Base-by-base conservation (phyloP, 1,140 invertebrate genomes). In the Euschistus heros region DNA sequence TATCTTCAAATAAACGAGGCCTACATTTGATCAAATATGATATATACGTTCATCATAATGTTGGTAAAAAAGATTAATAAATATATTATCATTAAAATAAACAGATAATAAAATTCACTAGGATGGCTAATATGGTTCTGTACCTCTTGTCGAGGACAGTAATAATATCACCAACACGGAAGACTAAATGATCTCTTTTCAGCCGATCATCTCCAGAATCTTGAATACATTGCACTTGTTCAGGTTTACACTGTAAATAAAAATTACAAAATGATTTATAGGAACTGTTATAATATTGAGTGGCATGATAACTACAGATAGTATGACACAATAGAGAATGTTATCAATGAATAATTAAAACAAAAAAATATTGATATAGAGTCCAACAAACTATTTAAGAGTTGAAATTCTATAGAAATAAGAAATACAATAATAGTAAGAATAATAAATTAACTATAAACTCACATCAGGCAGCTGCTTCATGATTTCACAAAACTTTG, bases 81-180 rank as follows among this genome's bases (percentile, higher is more conserved):
- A n/a, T n/a, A n/a, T n/a, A n/a, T n/a, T n/a, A n/a, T n/a, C n/a
- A n/a, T 13, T 46, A 46, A 46, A n/a, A 46, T 13, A 46, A 46
- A 46, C n/a, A n/a, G 10, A 46, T 13, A 46, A 30, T 30, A 4
- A 30, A 30, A 30, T 30, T 30, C 27, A 30, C 7, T 30, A 30
- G 27, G 7, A 30, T 30, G 27, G 7, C 27, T 24, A 24, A 57
- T n/a, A 57, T 6, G 7, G 26, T 6, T 24, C 0, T 75, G 76
- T 76, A 91, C 81, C 84, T 86, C 81, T 94, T 97, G 73, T 96
- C 92, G 2, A 98, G 74, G 4, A 98, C 92, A 6, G 91, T 93
- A 61, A 98, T 92, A 54, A 96, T 83, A 75, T 98, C 93, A 8
- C 91, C 90, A 68, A 88, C 83, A 69, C 86, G 84, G 76, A 93